Evolutionary conservation across 2,797 vertebrate genomes (phyloP).

Genomic region (Buceros bicornis): DNA sequence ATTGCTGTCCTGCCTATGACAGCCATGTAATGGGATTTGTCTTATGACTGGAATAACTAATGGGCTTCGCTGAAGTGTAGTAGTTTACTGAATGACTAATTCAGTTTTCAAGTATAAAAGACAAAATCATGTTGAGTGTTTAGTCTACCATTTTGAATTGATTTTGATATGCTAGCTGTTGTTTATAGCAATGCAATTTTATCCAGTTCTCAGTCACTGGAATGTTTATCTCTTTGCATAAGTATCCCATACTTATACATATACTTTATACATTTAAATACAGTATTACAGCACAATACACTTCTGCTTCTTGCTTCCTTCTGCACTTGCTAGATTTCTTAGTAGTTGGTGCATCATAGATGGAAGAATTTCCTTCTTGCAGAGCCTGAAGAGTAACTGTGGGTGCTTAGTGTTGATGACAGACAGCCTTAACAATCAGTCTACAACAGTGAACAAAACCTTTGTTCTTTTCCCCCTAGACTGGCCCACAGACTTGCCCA

Average conservation of each 20-base stretch:
- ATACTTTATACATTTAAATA: neutral
- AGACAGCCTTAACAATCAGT: neutral
- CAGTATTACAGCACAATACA: neutral
- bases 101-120: neutral
- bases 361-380: neutral
- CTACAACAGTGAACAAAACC: neutral
- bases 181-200: neutral
- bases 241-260: neutral
- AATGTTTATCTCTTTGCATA: neutral
- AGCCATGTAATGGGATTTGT: neutral
- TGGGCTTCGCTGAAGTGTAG: neutral
- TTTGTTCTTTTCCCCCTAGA: neutral
- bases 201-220: neutral
- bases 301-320: neutral
- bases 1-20: neutral
- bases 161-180: neutral
- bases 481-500: neutral
- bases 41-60: conserved; percentile 26
- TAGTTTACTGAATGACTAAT: conserved; percentile 19
- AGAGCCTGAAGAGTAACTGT: neutral
- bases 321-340: neutral
- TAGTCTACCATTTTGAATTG: neutral
- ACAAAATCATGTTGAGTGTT: neutral
- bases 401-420: neutral
- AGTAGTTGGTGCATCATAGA: neutral